phyloP scores from a whole-genome alignment of 2,797 vertebrate species.

The Muscicapa striata region DNA sequence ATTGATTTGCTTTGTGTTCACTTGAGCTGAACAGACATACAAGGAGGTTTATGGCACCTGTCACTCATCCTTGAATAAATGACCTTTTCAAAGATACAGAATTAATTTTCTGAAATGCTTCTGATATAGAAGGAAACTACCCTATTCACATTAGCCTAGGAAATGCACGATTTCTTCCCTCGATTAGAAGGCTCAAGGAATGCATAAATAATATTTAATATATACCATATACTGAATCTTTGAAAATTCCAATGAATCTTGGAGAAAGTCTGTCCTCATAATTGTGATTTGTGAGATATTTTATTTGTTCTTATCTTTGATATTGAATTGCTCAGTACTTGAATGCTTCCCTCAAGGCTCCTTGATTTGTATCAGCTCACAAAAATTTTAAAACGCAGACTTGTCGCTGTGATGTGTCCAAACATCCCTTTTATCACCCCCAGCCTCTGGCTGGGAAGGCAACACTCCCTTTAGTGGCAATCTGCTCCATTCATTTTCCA shows the following conservation, averaged over 20 bases:
- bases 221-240: neutral
- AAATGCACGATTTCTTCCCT: neutral
- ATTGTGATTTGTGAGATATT: conserved; percentile 51
- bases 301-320: conserved; percentile 30
- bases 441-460: neutral
- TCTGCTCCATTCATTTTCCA: conserved; percentile 60
- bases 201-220: neutral
- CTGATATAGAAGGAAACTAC: neutral
- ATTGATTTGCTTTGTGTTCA: conserved; percentile 41
- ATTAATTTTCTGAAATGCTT: conserved; percentile 47
- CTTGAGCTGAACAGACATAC: conserved; percentile 26
- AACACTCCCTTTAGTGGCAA: neutral
- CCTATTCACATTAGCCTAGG: neutral
- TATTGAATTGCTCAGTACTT: conserved; percentile 9
- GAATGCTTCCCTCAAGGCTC: conserved; percentile 48
- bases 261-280: conserved; percentile 46
- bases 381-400: neutral
- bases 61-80: conserved; percentile 15
- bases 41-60: conserved; percentile 5
- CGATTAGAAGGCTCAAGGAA: neutral
- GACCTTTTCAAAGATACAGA: conserved; percentile 11
- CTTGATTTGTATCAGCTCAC: neutral
- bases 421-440: neutral
- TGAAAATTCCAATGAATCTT: conserved; percentile 27
- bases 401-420: neutral